Evolutionary conservation across 2,113 vertebrate genomes (phyloP).

Genomic region (Hippocampus zosterae): DNA sequence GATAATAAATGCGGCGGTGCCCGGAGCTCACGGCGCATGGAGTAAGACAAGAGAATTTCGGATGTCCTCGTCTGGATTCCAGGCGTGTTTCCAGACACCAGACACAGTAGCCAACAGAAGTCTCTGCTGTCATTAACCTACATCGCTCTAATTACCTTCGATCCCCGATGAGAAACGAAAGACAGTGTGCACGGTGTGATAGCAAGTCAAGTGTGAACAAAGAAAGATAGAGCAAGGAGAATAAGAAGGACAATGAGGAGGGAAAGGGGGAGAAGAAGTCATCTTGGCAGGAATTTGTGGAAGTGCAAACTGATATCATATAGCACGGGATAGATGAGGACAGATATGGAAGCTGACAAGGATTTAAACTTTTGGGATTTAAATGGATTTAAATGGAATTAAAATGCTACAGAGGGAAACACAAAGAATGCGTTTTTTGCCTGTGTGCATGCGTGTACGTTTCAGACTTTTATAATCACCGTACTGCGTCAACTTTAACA

Average conservation of each 20-base stretch:
- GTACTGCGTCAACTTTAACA: slow-evolving; percentile 9
- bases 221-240: slow-evolving; percentile 6
- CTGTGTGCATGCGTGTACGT: slow-evolving; percentile 12
- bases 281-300: slow-evolving; percentile 21
- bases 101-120: slow-evolving; percentile 43
- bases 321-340: slow-evolving; percentile 44
- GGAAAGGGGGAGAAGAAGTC: slow-evolving; percentile 20
- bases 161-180: slow-evolving; percentile 51
- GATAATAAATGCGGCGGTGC: slow-evolving; percentile 26
- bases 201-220: slow-evolving; percentile 3
- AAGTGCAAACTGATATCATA: slow-evolving; percentile 26
- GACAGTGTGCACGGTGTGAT: slow-evolving; percentile 8
- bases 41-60: slow-evolving; percentile 41
- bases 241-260: slow-evolving; percentile 27
- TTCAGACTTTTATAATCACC: neutral
- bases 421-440: slow-evolving; percentile 21
- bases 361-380: slow-evolving; percentile 41
- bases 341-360: slow-evolving; percentile 48
- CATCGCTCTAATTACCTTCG: slow-evolving; percentile 60
- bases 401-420: slow-evolving; percentile 38
- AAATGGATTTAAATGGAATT: slow-evolving; percentile 59
- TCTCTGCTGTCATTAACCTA: slow-evolving; percentile 70
- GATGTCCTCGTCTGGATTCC: slow-evolving; percentile 54
- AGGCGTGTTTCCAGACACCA: slow-evolving; percentile 41
- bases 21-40: slow-evolving; percentile 33